Evolutionary conservation across 2,888 invertebrate genomes (phyloP), one percentile per base, ranked within the genome.

Genomic region (Dysmachus trigonus): DNA sequence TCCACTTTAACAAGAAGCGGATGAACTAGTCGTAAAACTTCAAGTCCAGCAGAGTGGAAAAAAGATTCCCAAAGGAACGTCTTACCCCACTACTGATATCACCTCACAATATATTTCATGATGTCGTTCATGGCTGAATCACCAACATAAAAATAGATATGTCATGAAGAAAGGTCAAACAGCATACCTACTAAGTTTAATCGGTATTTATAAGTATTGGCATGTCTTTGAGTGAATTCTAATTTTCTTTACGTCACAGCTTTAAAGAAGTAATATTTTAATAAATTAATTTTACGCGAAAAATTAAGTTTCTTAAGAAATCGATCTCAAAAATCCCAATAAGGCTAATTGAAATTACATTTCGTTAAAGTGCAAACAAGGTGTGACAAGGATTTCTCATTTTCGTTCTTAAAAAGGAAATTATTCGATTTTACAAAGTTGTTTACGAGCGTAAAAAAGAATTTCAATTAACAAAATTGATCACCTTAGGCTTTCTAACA

Each of bases 401-500:
- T 72, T 18, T 30, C 31, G 2, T n/a, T n/a, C 51, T 31, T 7
- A 31, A 81, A 81, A 81, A 18, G 10, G 22, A 47, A 47, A 33
- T 84, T 47, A 31, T n/a, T 4, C 15, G n/a, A 47, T 4, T 18
- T 47, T 47, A 1, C 3, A 4, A 1, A 15, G 1, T 47, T 47
- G 0, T 47, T 47, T 47, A 1, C 30, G 33, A 35, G 30, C 74
- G 74, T 72, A 53, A 86, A 86, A 71, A 73, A 73, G 74, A 82
- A 82, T 82, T 86, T 82, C 82, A 86, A 86, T 86, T 86, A 86
- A 86, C 82, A 77, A 86, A 86, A 86, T 82, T 86, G 82, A 86
- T 86, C 86, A 74, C 82, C 86, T 47, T 74, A 62, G 73, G 73
- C 73, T 15, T 76, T 85, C 22, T 51, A 53, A 47, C 7, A 82